Conservation (phyloP, 2,113 vertebrate species). For the Pelvicachromis taeniatus region DNA sequence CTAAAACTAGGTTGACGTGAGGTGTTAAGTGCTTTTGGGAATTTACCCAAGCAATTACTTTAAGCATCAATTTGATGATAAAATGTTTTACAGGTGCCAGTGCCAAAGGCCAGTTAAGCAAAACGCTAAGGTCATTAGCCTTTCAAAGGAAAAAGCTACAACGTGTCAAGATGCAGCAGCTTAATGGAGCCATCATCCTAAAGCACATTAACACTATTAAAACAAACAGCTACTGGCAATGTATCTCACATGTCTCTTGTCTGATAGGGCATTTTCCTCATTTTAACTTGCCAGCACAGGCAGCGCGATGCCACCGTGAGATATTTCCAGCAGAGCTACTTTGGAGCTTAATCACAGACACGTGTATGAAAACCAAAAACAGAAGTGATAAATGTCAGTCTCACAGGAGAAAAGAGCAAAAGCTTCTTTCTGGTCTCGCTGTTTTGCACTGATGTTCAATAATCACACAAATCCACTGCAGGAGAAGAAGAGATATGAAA, state of each 20-base stretch:
- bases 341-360: slow-evolving; percentile 20
- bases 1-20: slow-evolving; percentile 8
- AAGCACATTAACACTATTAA: slow-evolving; percentile 42
- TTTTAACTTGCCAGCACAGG: neutral
- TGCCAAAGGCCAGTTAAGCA: slow-evolving; percentile 48
- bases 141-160: slow-evolving; percentile 24
- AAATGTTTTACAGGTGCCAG: slow-evolving; percentile 53
- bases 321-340: slow-evolving; percentile 1
- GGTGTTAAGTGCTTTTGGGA: slow-evolving; percentile 50
- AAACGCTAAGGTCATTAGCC: slow-evolving; percentile 57
- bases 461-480: neutral
- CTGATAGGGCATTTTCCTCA: slow-evolving; percentile 1
- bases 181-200: slow-evolving; percentile 48
- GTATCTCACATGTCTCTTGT: neutral
- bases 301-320: neutral
- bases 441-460: slow-evolving; percentile 8
- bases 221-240: slow-evolving; percentile 48
- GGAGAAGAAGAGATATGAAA: neutral
- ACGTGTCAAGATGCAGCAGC: slow-evolving; percentile 41
- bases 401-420: slow-evolving; percentile 12
- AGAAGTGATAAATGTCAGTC: neutral
- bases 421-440: neutral
- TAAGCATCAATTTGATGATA: slow-evolving; percentile 54
- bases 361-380: neutral
- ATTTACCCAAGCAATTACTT: slow-evolving; percentile 63